A percentile compares a stretch with the other conserved stretches of the same genome.
Conservation (phyloP, 2,888 invertebrate genomes). For the Perizoma flavofasciatum region DNA sequence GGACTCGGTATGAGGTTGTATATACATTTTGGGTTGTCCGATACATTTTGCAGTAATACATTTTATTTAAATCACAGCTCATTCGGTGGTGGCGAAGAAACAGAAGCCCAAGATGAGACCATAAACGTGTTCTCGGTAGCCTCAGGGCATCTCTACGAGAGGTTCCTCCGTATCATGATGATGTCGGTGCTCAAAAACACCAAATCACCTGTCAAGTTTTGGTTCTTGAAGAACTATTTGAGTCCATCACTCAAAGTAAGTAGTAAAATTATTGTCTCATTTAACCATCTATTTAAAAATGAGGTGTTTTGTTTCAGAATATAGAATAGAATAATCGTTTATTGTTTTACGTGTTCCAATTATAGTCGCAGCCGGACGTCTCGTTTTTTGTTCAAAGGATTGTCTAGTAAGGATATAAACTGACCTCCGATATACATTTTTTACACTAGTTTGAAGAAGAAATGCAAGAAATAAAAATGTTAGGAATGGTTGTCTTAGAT, state of each 20-base stretch:
- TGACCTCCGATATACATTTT: no score
- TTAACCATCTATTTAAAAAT: no score
- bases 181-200: constrained; percentile 97
- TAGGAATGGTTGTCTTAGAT: no score
- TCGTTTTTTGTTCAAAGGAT: no score
- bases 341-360: no score
- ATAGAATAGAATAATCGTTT: no score
- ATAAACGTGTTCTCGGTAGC: constrained; percentile 99
- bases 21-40: neutral
- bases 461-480: no score
- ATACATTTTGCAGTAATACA: neutral
- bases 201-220: constrained; percentile 98
- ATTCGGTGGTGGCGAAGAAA: constrained; percentile 82
- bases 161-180: constrained; percentile 99
- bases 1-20: neutral
- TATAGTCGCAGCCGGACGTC: no score
- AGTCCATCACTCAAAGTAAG: constrained; percentile 96
- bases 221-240: constrained; percentile 99
- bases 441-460: no score
- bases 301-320: no score
- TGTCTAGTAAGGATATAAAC: no score
- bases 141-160: constrained; percentile 98
- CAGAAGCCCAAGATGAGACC: constrained; percentile 88
- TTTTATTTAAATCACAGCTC: constrained; percentile 67
- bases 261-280: constrained; percentile 10